Evolutionary conservation across 1,140 invertebrate genomes (phyloP).

Genomic region (Drosophila pachea): DNA sequence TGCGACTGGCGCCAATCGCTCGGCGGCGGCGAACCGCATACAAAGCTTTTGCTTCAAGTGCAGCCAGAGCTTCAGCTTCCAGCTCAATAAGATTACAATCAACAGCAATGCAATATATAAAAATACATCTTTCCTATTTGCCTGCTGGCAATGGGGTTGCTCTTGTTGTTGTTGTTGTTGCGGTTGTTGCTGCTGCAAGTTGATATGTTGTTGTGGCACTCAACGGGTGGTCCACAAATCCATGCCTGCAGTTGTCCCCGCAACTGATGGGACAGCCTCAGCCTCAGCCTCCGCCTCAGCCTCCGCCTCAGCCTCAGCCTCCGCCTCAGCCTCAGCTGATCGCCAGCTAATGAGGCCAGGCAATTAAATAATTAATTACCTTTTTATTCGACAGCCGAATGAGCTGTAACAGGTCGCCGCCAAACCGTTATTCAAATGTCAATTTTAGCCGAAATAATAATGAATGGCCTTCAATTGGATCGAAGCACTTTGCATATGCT

Average conservation of each 20-base stretch:
- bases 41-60: constrained; percentile 9
- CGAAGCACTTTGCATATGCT: too few relatives aligned
- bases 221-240: constrained; percentile 58
- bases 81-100: constrained; percentile 58
- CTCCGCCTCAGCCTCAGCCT: too few relatives aligned
- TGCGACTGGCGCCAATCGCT: constrained; percentile 62
- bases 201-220: constrained; percentile 18
- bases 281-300: too few relatives aligned
- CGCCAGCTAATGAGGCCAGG: constrained; percentile 18
- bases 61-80: constrained; percentile 4
- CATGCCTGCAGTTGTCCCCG: constrained; percentile 23
- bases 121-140: constrained; percentile 66
- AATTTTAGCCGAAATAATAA: too few relatives aligned
- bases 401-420: too few relatives aligned
- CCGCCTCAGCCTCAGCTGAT: constrained; percentile 24
- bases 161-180: constrained; percentile 18
- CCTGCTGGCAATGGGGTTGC: constrained; percentile 28
- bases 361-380: constrained; percentile 22
- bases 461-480: too few relatives aligned
- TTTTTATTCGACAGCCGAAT: background rate
- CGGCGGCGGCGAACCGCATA: constrained; percentile 42
- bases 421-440: too few relatives aligned
- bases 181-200: constrained; percentile 14
- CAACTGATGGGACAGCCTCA: constrained; percentile 3
- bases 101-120: constrained; percentile 64